Evolutionary conservation across 2,113 vertebrate species (phyloP), one percentile per base, ranked within the genome.

Genomic region (Chaetops frenatus): DNA sequence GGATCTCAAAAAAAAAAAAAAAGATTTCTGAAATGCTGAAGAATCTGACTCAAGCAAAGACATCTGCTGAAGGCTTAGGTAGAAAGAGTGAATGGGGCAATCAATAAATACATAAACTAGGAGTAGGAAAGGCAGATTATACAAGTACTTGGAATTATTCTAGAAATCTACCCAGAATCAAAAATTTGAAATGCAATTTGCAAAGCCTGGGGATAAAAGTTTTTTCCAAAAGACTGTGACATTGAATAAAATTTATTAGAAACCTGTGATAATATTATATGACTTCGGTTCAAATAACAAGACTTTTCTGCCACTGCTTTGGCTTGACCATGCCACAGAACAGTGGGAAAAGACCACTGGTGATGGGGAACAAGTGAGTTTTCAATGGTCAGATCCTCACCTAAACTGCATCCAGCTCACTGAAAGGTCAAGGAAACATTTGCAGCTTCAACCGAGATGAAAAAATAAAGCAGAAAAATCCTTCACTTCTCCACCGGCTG

Each of bases 231-330:
- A 77, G 60, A 35, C 40, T 54, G 12, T 38, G 40, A 61, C 47
- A 58, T 10, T 12, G n/a, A 57, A n/a, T 5, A 51, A 56, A 66
- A 38, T 53, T 27, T 40, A 48, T 9, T 6, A 53, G 35, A 70
- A 71, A 15, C 3, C 11, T 10, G 22, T 14, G 13, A 36, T 28
- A 72, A 17, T 4, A 71, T 44, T 36, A 25, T 0, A 0, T 54
- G 6, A 60, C 24, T 83, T 81, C 1, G 12, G 44, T 22, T 81
- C 33, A 85, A 90, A 33, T 36, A 66, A 38, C 13, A 28, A n/a
- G 50, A 36, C 20, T 8, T 78, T 16, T 18, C 38, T 80, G 58
- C 28, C 44, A 9, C 33, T 1, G 0, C 51, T 92, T 64, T 25
- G 67, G 35, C 8, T 47, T 69, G 33, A 11, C n/a, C 17, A 7